Base-by-base conservation (phyloP, 1,140 invertebrate species). In the Drosophila funebris region DNA sequence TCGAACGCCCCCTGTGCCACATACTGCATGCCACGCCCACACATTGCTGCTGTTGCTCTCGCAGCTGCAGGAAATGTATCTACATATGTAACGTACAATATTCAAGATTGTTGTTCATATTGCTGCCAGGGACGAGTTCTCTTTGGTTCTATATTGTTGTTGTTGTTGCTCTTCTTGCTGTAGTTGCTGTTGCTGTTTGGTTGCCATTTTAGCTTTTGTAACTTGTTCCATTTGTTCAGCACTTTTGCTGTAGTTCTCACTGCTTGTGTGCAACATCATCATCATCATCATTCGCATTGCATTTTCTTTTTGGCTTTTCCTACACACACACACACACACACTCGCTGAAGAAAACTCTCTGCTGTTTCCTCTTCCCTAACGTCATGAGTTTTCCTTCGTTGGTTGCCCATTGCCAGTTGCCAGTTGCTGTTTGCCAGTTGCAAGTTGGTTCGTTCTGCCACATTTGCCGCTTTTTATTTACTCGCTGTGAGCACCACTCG, bases 51-150 rank as follows among this genome's bases (percentile, higher is more conserved):
- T 46, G 56, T 58, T 67, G 54, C 43, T 29, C n/a, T n/a, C n/a
- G 69, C 48, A 66, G 80, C 80, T 83, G 83, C 83, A 88, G 82
- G 83, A 87, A 87, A 87, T 87, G 83, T 87, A 87, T 82, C 82
- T 87, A 87, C 82, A 85, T 87, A 85, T 87, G 82, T 78, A 85
- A 78, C 78, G 73, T 77, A 53, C 78, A 78, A 87, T 87, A 88
- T 87, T 87, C 83, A 87, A 87, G 82, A 85, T 87, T 85, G 82
- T 85, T 85, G 81, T 82, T 87, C 81, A 85, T 85, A 85, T 87
- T 81, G 77, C 77, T 74, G 82, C 46, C 73, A 74, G 74, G 66
- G 68, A 36, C 64, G 63, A 70, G 50, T 48, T 56, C 33, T 46
- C 44, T 27, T 39, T 58, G 61, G 39, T 62, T 76, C 50, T 62